phyloP scores from a whole-genome alignment of 64 coral and sea anemone genomes.

The Platygyra sinensis region DNA sequence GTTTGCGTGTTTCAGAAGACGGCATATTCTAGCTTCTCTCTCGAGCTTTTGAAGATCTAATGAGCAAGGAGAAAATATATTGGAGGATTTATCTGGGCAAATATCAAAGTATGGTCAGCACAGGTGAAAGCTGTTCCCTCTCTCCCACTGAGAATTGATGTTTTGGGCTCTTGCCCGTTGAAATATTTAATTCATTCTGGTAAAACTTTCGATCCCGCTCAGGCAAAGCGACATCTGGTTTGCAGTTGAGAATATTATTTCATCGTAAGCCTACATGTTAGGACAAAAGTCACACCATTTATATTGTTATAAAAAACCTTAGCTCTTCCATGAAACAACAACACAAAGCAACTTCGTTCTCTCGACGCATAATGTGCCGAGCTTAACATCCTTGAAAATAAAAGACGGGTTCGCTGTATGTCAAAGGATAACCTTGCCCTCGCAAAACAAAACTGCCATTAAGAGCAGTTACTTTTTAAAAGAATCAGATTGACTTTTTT shows the following conservation, averaged over 20 bases:
- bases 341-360: constrained; percentile 9
- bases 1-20: constrained; percentile 92
- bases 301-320: not conserved
- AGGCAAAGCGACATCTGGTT: constrained; percentile 18
- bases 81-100: constrained; percentile 9
- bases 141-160: constrained; percentile 40
- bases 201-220: constrained; percentile 12
- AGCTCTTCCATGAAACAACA: not conserved
- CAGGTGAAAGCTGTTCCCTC: constrained; percentile 26
- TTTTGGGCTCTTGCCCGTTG: not conserved
- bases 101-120: constrained; percentile 41
- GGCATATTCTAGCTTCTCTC: constrained; percentile 97
- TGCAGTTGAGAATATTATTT: constrained; percentile 5
- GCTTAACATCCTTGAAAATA: not conserved
- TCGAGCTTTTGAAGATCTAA: constrained; percentile 99
- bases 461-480: not conserved
- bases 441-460: not conserved
- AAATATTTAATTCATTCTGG: constrained; percentile 43
- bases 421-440: constrained; percentile 3
- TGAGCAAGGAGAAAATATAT: constrained; percentile 33
- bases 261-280: not conserved
- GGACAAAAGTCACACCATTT: not conserved
- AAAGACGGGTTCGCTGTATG: not conserved
- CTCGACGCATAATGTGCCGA: not conserved
- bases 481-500: not conserved